phyloP scores from a whole-genome alignment of 2,888 invertebrate genomes.

The Eucera pruinosa region DNA sequence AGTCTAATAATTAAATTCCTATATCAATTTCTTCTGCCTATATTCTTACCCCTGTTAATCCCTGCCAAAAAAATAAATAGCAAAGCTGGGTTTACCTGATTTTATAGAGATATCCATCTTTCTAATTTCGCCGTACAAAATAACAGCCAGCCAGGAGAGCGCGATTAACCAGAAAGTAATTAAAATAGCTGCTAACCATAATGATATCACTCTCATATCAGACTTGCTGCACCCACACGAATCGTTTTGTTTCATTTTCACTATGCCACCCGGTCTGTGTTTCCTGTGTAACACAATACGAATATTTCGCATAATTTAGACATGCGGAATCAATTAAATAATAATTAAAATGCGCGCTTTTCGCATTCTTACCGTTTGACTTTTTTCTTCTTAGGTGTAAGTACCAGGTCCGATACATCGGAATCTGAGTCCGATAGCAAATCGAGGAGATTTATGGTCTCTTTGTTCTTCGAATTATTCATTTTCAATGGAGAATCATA shows the following conservation, averaged over 20 bases:
- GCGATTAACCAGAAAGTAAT: constrained; percentile 82
- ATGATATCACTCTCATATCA: constrained; percentile 72
- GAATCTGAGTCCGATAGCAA: constrained; percentile 87
- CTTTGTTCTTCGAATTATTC: constrained; percentile 85
- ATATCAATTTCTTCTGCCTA: too few species aligned
- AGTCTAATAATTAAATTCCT: too few species aligned
- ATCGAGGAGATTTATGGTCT: constrained; percentile 88
- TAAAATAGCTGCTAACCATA: constrained; percentile 79
- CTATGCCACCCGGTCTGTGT: constrained; percentile 66
- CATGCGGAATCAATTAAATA: neutral
- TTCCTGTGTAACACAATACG: constrained; percentile 71
- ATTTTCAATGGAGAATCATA: constrained; percentile 64
- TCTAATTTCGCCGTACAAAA: constrained; percentile 82
- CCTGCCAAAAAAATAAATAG: neutral
- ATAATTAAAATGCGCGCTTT: neutral
- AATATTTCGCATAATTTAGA: neutral
- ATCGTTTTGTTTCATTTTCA: constrained; percentile 66
- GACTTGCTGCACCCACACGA: constrained; percentile 74
- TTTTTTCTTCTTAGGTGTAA: constrained; percentile 86
- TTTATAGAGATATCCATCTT: constrained; percentile 82
- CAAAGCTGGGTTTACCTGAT: constrained; percentile 78
- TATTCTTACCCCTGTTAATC: too few species aligned
- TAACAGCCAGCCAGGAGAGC: constrained; percentile 82
- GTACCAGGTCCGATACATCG: constrained; percentile 87
- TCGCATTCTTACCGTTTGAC: constrained; percentile 86